These are phyloP conservation scores for Autographa gamma DNA, from an alignment of 2,888 invertebrate genomes.

Conservation along the genomic window DNA sequence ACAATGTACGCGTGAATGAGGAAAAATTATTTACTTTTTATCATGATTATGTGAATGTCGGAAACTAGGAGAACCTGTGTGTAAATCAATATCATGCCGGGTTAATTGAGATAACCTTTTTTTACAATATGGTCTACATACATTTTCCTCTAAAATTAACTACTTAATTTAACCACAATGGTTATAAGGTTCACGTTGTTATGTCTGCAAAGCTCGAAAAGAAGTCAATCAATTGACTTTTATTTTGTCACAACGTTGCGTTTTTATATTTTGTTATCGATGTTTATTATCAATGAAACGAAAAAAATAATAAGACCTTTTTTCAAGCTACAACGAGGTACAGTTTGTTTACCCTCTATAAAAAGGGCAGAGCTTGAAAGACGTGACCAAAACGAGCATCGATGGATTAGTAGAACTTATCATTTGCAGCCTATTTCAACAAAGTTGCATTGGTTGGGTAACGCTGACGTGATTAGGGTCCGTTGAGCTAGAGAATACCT, in stretches of 20 bases:
- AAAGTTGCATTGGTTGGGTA: not conserved
- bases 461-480: not conserved
- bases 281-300: not conserved
- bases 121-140: not conserved
- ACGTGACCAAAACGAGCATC: not conserved
- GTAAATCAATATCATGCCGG: not conserved
- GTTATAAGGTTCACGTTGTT: too few species aligned
- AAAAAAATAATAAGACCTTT: not conserved
- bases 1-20: conserved; percentile 10
- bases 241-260: too few species aligned
- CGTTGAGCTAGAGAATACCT: not conserved
- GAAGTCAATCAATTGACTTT: too few species aligned
- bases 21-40: conserved; percentile 1
- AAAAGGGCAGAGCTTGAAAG: not conserved
- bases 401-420: not conserved
- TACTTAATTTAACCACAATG: too few species aligned
- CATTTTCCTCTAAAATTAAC: too few species aligned
- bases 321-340: not conserved
- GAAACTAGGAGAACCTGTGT: not conserved
- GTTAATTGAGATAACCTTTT: not conserved
- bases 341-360: not conserved
- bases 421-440: not conserved
- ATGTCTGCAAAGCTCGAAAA: too few species aligned
- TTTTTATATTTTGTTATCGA: not conserved
- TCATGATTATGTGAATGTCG: not conserved